Conservation (phyloP, 2,888 invertebrate species). For the Watsonalla binaria region DNA sequence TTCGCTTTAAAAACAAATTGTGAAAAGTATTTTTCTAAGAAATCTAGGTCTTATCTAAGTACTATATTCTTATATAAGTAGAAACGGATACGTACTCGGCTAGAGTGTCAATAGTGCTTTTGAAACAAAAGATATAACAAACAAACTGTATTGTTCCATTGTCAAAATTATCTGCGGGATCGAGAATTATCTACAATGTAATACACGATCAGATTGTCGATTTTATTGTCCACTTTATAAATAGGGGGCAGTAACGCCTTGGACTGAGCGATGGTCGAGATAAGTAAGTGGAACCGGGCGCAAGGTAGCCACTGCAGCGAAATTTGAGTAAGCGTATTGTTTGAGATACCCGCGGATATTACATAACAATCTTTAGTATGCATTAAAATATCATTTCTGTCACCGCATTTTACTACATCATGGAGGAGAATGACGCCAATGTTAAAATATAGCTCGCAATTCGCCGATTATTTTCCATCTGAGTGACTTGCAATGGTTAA, state of each 20-base stretch:
- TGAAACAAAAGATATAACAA: constrained; percentile 6
- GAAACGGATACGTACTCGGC: neutral
- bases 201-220: constrained; percentile 44
- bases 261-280: constrained; percentile 34
- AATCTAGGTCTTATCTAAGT: neutral
- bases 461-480: no score
- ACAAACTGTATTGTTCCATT: constrained; percentile 33
- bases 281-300: constrained; percentile 36
- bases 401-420: no score
- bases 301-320: constrained; percentile 17
- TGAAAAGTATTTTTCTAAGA: no score
- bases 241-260: constrained; percentile 31
- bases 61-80: neutral
- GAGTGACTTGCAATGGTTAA: no score
- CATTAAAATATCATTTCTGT: neutral
- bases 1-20: no score
- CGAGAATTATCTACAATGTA: constrained; percentile 24
- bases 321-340: neutral
- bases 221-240: constrained; percentile 48
- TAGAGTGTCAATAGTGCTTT: neutral
- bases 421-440: no score
- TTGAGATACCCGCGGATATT: constrained; percentile 3
- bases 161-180: constrained; percentile 38
- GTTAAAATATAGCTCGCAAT: no score
- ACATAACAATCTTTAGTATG: constrained; percentile 1